These are phyloP conservation scores for Mesochorus sp. DNA, from an alignment of 2,888 invertebrate genomes.

Conservation along the genomic window DNA sequence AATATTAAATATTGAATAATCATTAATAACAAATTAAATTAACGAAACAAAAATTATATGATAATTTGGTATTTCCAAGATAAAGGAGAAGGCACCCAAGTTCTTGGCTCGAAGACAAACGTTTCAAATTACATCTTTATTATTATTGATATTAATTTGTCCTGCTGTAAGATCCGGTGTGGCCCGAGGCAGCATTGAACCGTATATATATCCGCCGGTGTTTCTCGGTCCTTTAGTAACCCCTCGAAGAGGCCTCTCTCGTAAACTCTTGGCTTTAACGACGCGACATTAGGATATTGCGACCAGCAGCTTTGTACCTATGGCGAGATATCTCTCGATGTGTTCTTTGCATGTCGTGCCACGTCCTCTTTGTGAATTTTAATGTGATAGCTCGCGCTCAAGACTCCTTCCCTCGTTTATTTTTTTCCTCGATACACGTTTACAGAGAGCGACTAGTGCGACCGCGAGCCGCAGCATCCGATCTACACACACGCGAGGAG, in stretches of 20 bases:
- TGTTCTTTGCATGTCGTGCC: slow-evolving; percentile 1
- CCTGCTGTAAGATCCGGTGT: slow-evolving; percentile 48
- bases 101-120: slow-evolving; percentile 45
- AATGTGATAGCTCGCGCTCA: slow-evolving; percentile 38
- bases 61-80: no score
- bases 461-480: slow-evolving; percentile 11
- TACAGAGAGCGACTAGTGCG: slow-evolving; percentile 5
- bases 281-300: slow-evolving; percentile 61
- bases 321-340: slow-evolving; percentile 42
- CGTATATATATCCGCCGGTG: slow-evolving; percentile 61
- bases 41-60: no score
- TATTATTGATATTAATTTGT: slow-evolving; percentile 69
- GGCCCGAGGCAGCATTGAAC: slow-evolving; percentile 23
- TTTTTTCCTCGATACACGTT: slow-evolving; percentile 42
- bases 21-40: no score
- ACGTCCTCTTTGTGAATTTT: slow-evolving; percentile 43
- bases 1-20: no score
- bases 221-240: not conserved
- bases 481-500: slow-evolving; percentile 33
- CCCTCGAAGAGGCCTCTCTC: slow-evolving; percentile 46
- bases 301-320: slow-evolving; percentile 12
- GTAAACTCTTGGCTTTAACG: slow-evolving; percentile 65
- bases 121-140: slow-evolving; percentile 52
- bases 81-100: not conserved
- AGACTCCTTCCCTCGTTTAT: no score